Conservation (phyloP, 2,888 invertebrate genomes). For the Xylocampa areola region DNA sequence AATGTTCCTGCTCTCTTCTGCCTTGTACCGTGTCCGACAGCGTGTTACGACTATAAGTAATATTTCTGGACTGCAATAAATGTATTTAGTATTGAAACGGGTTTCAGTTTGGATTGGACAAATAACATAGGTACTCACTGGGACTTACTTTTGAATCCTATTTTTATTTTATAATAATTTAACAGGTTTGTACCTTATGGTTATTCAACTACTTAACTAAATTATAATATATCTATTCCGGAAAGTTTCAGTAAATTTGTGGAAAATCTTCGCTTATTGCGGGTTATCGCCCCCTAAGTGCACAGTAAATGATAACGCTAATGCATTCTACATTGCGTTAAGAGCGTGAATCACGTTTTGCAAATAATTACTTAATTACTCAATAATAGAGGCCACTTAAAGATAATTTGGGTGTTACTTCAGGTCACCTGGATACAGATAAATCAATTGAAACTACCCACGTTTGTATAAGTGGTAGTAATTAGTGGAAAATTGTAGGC, state of each 20-base stretch:
- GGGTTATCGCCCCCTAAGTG: conserved; percentile 22
- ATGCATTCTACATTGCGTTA: conserved; percentile 26
- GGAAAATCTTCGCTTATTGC: conserved; percentile 18
- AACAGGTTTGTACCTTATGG: not conserved
- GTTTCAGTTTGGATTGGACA: no score
- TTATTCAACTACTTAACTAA: not conserved
- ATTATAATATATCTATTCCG: not conserved
- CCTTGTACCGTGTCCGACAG: no score
- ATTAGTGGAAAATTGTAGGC: conserved; percentile 55
- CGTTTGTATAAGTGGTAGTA: conserved; percentile 28
- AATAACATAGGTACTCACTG: no score
- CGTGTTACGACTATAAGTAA: no score
- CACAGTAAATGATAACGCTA: conserved; percentile 30
- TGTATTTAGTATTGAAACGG: no score
- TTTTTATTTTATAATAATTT: no score
- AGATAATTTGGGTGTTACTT: conserved; percentile 63
- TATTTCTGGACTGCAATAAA: no score
- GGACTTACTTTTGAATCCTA: no score
- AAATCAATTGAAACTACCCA: conserved; percentile 41
- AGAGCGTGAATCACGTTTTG: conserved; percentile 47
- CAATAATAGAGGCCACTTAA: conserved; percentile 66
- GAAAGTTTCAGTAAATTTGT: conserved; percentile 5
- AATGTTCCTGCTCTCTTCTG: no score
- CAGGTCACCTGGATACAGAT: conserved; percentile 68
- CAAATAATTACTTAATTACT: conserved; percentile 42